Base-by-base conservation (phyloP, 2,113 vertebrate species). In the Candoia aspera region DNA sequence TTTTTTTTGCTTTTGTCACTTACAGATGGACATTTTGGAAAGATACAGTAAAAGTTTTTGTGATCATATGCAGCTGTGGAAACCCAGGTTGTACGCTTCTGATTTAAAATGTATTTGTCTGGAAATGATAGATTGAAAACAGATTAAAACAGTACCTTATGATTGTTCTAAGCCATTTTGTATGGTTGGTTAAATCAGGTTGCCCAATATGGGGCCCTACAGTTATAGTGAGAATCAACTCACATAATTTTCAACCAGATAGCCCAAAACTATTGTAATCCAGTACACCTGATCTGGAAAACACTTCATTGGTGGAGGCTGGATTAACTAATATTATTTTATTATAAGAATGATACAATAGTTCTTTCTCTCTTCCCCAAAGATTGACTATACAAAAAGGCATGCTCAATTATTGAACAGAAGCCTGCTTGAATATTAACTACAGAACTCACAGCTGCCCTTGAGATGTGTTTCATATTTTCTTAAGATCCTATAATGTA, bases 351-450 rank as follows among this genome's bases (percentile, higher is more conserved):
- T 62, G 8, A 79, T 89, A 33, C 33, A 87, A 0, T 53, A 23
- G 84, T 59, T 91, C 60, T 83, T 49, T 26, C 2, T n/a, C 53
- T 86, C 24, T 87, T 15, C 0, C 94, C 26, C 19, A 93, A 79
- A 90, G 26, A 86, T 87, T 37, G 10, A 1, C 62, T 92, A 11
- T 6, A 87, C 90, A 91, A 92, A 88, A 94, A 94, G 90, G 29
- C 84, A 46, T 90, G 91, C 59, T 90, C 59, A 91, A 26, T 95
- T 94, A 94, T 88, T 64, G 87, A 90, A 24, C 4, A 88, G 3
- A 93, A 17, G 91, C 94, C 84, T 94, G 13, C 54, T 92, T 55
- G 90, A 95, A n/a, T 94, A 86, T 83, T 33, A 83, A 91, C 86
- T 92, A 53, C 12, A 92, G 92, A 93, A 68, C 49, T 94, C 87